Conservation (phyloP, 2,113 vertebrate species). For the Felis chaus region DNA sequence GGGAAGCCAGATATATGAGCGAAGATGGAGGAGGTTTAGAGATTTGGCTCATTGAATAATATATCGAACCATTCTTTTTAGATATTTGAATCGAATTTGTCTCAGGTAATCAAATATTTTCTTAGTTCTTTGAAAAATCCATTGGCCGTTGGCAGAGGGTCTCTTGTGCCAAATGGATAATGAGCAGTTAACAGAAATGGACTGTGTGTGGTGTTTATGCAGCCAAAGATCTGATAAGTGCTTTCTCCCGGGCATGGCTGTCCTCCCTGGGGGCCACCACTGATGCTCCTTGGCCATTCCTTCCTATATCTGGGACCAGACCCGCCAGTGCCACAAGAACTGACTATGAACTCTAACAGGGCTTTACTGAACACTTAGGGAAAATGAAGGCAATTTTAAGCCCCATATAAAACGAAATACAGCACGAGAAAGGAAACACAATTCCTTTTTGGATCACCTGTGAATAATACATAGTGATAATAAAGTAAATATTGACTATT, state of each 20-base stretch:
- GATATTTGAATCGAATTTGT: slow-evolving; percentile 26
- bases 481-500: not conserved
- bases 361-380: not conserved
- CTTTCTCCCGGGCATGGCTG: not conserved
- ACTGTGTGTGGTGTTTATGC: not conserved
- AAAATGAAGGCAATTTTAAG: not conserved
- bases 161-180: not conserved
- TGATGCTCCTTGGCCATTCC: not conserved
- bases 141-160: not conserved
- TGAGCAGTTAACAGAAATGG: not conserved
- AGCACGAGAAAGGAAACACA: not conserved
- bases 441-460: not conserved
- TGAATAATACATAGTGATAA: not conserved
- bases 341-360: not conserved
- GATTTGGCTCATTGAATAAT: not conserved
- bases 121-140: not conserved
- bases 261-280: not conserved
- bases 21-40: not conserved
- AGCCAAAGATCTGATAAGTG: not conserved
- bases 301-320: not conserved
- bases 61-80: not conserved
- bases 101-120: not conserved
- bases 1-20: not conserved
- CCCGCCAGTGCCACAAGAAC: not conserved
- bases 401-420: not conserved